These are phyloP conservation scores for Amblyraja radiata DNA, from an alignment of 2,797 vertebrate genomes.

Conservation along the genomic window DNA sequence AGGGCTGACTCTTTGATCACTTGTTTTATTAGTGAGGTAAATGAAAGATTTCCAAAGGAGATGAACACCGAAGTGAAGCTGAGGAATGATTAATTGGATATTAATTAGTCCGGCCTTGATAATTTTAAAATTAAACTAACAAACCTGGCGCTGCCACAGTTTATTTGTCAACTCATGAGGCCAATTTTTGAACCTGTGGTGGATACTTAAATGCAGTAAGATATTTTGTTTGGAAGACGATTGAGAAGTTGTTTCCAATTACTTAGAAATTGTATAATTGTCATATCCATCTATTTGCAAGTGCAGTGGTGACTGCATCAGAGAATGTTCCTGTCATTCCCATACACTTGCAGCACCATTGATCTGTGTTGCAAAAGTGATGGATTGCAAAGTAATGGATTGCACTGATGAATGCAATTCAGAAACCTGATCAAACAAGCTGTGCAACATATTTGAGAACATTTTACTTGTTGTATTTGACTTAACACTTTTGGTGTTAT, in stretches of 20 bases:
- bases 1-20: constrained; percentile 9
- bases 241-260: background rate
- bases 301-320: background rate
- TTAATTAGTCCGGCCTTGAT: background rate
- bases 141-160: background rate
- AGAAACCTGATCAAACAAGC: background rate
- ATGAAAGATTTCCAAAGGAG: background rate
- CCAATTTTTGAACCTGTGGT: background rate
- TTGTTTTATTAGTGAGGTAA: background rate
- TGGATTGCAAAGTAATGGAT: background rate
- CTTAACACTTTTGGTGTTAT: background rate
- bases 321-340: background rate
- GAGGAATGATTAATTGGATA: background rate
- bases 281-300: background rate
- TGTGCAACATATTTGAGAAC: background rate
- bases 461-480: background rate
- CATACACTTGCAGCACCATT: background rate
- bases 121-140: background rate
- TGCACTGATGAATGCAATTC: background rate
- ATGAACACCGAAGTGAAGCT: background rate
- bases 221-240: background rate
- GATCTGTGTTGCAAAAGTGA: background rate
- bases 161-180: background rate
- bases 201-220: no score
- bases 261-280: background rate